Evolutionary conservation across 2,888 invertebrate genomes (phyloP), one percentile per base, ranked within the genome.

Genomic region (Penaeus monodon): DNA sequence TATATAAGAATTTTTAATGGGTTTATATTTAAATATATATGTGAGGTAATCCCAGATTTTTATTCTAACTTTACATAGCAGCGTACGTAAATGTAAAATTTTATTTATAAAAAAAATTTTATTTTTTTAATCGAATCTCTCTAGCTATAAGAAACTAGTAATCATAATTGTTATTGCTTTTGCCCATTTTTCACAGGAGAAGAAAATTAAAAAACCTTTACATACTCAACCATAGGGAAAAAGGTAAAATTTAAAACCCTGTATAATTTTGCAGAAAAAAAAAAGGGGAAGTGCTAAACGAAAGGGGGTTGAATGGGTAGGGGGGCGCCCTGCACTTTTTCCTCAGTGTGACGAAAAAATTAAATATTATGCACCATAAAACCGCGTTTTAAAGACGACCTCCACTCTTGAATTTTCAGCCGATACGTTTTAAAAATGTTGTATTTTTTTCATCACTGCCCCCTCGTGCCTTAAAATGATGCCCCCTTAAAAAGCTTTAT

Each of bases 201-300:
- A 27, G 22, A 77, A n/a, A n/a, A 14, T 65, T n/a, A 65, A 57
- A 20, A 57, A 8, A 33, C 38, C 17, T 68, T 17, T 81, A 68
- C 10, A 81, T 81, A 29, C 68, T 33, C 33, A 68, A 65, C 7
- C 66, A 80, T 66, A 57, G 27, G 24, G 38, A 49, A 66, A 44
- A 66, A 81, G 68, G 81, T 81, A 81, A 81, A 81, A 68, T 33
- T 68, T 38, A n/a, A 44, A 66, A n/a, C 22, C 63, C 38, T 27
- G 24, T 20, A 64, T 63, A 79, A 79, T 65, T 29, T 77, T 12
- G 20, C 57, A 57, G 27, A 24, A 38, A 57, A 76, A 49, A 24
- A 4, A 24, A 49, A 44, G 49, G 44, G 10, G 49, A 57, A 57
- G 57, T 57, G 57, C 57, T 57, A 57, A 4, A 57, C 57, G 17